phyloP scores from a whole-genome alignment of 2,113 vertebrate genomes.

The Lonchura striata region DNA sequence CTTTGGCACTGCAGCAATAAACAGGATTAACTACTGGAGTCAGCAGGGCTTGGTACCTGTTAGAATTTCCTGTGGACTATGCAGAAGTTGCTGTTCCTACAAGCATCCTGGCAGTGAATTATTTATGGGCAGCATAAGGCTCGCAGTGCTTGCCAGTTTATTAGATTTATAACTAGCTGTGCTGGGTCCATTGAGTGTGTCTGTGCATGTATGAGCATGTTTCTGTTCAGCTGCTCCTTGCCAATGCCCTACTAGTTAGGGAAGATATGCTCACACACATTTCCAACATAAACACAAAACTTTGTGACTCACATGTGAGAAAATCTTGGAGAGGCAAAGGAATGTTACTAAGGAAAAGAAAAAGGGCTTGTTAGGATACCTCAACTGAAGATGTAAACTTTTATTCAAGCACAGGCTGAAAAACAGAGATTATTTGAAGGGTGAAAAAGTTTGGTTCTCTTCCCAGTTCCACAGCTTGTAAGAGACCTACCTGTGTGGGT shows the following conservation, averaged over 20 bases:
- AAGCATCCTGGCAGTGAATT: conserved; percentile 66
- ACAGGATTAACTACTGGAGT: conserved; percentile 57
- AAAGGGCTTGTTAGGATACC: background rate
- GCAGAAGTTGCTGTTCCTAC: conserved; percentile 61
- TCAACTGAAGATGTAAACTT: background rate
- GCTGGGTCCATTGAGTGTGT: background rate
- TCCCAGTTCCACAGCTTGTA: background rate
- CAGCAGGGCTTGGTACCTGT: conserved; percentile 33
- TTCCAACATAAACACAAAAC: conserved; percentile 15
- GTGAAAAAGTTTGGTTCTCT: background rate
- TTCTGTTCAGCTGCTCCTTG: background rate
- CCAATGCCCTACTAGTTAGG: background rate
- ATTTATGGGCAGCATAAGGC: conserved; percentile 66
- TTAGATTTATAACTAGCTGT: conserved; percentile 64
- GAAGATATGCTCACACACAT: background rate
- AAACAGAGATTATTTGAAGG: background rate
- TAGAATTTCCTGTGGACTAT: conserved; percentile 59
- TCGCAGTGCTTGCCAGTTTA: conserved; percentile 42
- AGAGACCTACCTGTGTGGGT: background rate
- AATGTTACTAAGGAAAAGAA: background rate
- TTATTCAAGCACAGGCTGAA: background rate
- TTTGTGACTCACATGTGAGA: background rate
- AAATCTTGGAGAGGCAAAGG: conserved; percentile 7
- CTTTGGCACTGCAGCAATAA: conserved; percentile 54
- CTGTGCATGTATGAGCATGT: background rate